Base-by-base conservation (phyloP, 1,140 invertebrate species). In the Macrobrachium nipponense region DNA sequence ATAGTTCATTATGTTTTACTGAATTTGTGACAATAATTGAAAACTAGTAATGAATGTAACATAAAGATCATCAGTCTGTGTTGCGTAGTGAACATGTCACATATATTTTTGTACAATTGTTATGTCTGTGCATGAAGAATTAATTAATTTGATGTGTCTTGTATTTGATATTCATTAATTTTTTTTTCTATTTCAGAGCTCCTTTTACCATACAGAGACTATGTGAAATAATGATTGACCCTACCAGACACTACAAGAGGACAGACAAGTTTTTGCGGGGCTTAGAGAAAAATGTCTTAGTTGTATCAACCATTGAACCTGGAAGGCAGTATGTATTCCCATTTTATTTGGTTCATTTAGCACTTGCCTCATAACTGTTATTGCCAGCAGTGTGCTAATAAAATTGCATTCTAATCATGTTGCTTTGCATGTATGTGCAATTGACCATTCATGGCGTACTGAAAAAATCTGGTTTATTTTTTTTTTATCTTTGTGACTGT, bases 221-320 rank as follows among this genome's bases (percentile, higher is more conserved):
- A 68, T 98, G 97, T 92, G 98, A 99, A 91, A 92, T 99, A 6
- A 92, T 99, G 0, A 96, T 95, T 5, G 94, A 95, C 87, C 98
- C 98, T 8, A 93, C 95, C n/a, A 97, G 96, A 90, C 96, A 99
- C 90, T 99, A 99, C 91, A 97, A 96, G 90, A 93, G 97, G 84
- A 96, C 97, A 73, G 98, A 99, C 90, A 99, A 99, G 91, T 99
- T 97, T 90, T 96, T 99, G 94, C 92, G 98, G 78, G 98, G 97
- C 0, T 93, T 98, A 59, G 97, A 98, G 90, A 98, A 98, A 91
- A 98, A 98, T 90, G 96, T 98, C 87, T 91, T 98, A 89, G 97
- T 99, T 77, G 97, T 99, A 8, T 98, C 96, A 88, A 98, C 97
- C n/a, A 94, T 97, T 62, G 97, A 98, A 36, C 84, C 84, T 8